A percentile compares a stretch with the other conserved stretches of the same genome.
Evolutionary conservation across 2,888 invertebrate species (phyloP).

Genomic region (Oscheius sp.): DNA sequence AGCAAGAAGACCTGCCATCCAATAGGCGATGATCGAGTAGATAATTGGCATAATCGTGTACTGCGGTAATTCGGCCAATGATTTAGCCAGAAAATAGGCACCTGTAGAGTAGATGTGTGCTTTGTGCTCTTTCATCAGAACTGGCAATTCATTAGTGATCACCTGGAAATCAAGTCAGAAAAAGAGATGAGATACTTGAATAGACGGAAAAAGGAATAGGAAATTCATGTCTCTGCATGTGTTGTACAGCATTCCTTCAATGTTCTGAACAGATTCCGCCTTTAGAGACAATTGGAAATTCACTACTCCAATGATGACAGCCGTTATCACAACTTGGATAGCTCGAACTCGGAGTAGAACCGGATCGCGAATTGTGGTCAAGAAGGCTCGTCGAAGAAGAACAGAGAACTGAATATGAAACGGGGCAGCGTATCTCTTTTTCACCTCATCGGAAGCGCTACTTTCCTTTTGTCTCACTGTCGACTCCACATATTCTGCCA

Average conservation of each 20-base stretch:
- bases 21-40: constrained; percentile 85
- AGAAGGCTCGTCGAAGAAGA: constrained; percentile 88
- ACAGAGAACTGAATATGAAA: constrained; percentile 89
- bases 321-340: constrained; percentile 81
- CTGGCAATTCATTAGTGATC: constrained; percentile 87
- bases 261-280: constrained; percentile 52
- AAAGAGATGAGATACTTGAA: constrained; percentile 80
- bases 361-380: constrained; percentile 88
- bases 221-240: constrained; percentile 81
- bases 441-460: too few species aligned
- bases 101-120: constrained; percentile 90
- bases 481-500: neutral
- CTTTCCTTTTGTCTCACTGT: neutral
- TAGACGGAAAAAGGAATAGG: constrained; percentile 89
- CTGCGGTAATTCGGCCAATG: constrained; percentile 83
- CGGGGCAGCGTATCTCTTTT: constrained; percentile 80
- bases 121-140: constrained; percentile 86
- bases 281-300: constrained; percentile 46
- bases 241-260: constrained; percentile 65
- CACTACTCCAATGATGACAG: constrained; percentile 55
- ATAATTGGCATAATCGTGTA: constrained; percentile 84
- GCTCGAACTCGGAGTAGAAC: constrained; percentile 87
- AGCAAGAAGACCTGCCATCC: constrained; percentile 79
- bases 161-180: constrained; percentile 76
- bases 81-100: constrained; percentile 85